Evolutionary conservation across 37 sponge, comb jelly and placozoan species (phyloP).

Genomic region (Ianthella basta): DNA sequence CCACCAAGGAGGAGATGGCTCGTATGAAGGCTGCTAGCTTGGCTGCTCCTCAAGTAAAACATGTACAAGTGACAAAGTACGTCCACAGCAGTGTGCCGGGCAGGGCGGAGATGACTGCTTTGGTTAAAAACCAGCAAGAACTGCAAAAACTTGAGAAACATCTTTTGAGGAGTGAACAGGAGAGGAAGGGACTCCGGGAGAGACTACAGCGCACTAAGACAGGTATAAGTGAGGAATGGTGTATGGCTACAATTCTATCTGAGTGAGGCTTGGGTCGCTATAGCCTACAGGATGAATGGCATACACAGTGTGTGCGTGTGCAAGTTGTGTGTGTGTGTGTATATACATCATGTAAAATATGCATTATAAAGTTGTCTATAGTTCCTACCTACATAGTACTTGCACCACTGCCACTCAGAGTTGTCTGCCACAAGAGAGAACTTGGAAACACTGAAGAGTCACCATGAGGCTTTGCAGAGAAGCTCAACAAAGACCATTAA

Average conservation of each 20-base stretch:
- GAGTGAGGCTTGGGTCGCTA: too few relatives aligned
- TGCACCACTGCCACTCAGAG: too few relatives aligned
- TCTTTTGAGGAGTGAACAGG: conserved; percentile 16
- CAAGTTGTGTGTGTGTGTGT: too few relatives aligned
- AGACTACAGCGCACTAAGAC: background rate
- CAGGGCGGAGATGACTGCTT: conserved; percentile 15
- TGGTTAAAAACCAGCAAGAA: conserved; percentile 41
- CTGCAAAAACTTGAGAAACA: conserved; percentile 44
- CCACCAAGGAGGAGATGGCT: too few relatives aligned
- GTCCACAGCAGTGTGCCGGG: conserved; percentile 25
- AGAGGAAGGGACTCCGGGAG: background rate
- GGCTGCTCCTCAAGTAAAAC: background rate
- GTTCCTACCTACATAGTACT: background rate
- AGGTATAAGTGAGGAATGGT: background rate
- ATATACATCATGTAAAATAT: too few relatives aligned
- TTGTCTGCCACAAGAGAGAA: background rate
- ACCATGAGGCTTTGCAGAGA: background rate
- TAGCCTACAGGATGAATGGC: too few relatives aligned
- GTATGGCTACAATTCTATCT: too few relatives aligned
- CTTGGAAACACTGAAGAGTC: background rate
- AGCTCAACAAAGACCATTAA: background rate
- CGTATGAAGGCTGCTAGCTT: too few relatives aligned
- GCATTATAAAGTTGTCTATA: background rate
- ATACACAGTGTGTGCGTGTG: too few relatives aligned
- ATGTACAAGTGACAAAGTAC: conserved; percentile 5